Percentiles rank a stretch among this genome's conserved stretches.
phyloP scores from a whole-genome alignment of 2,888 invertebrate species.

The Clistopyga incitator region DNA sequence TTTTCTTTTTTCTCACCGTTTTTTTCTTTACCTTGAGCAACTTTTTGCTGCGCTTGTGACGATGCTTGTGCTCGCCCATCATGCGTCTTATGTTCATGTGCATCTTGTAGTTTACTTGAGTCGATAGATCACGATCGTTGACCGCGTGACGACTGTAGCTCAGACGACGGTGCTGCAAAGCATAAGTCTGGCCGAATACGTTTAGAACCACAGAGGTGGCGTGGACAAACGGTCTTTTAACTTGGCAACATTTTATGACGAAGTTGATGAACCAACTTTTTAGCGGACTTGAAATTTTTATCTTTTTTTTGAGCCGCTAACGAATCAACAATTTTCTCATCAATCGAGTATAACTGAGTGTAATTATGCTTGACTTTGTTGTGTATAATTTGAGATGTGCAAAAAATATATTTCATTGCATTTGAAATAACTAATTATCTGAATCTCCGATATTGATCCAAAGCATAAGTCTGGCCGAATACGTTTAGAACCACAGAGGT shows the following conservation, averaged over 20 bases:
- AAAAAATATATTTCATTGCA: too few species aligned
- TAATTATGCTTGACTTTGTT: too few species aligned
- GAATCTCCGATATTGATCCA: constrained; percentile 65
- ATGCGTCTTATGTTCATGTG: constrained; percentile 95
- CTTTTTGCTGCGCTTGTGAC: constrained; percentile 93
- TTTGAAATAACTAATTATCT: too few species aligned
- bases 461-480: constrained; percentile 69
- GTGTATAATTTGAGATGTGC: too few species aligned
- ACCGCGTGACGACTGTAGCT: constrained; percentile 97
- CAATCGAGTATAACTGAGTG: too few species aligned
- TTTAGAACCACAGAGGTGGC: constrained; percentile 63
- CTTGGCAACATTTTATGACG: constrained; percentile 18
- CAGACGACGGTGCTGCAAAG: constrained; percentile 92
- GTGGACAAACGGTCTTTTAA: constrained; percentile 61
- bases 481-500: constrained; percentile 65
- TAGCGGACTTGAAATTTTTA: background rate
- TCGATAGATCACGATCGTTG: constrained; percentile 94
- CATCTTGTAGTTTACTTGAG: constrained; percentile 94
- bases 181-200: constrained; percentile 69
- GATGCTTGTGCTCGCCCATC: constrained; percentile 93
- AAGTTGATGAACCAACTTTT: background rate
- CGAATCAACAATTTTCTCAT: background rate
- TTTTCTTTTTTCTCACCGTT: constrained; percentile 14
- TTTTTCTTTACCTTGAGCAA: constrained; percentile 88
- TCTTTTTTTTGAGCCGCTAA: background rate